These are phyloP conservation scores for Acanthococcus lagerstroemiae DNA, from an alignment of 2,888 invertebrate genomes.

Conservation along the genomic window DNA sequence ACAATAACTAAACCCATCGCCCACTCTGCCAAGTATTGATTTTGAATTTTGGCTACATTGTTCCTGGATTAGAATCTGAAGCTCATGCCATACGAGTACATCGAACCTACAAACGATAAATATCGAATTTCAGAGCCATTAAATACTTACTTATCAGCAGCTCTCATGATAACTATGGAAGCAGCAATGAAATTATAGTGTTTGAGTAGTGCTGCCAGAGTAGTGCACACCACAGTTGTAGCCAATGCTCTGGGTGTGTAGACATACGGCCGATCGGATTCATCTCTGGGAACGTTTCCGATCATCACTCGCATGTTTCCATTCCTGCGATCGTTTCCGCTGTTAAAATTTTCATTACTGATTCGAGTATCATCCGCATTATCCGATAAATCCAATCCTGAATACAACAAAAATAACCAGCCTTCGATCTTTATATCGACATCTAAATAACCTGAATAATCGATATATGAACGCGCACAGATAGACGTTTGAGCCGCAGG, in stretches of 20 bases:
- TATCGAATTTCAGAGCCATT: neutral
- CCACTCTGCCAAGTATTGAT: too few species aligned
- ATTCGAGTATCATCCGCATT: neutral
- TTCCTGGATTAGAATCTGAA: too few species aligned
- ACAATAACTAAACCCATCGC: too few species aligned
- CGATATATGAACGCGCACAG: too few species aligned
- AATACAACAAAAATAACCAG: neutral
- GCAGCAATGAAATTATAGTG: conserved; percentile 23
- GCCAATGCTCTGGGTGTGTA: conserved; percentile 19
- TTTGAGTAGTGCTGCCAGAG: conserved; percentile 15
- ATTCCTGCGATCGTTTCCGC: neutral
- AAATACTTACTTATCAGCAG: conserved; percentile 15
- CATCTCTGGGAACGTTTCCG: conserved; percentile 22
- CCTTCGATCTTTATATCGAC: neutral
- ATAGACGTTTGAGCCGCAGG: too few species aligned
- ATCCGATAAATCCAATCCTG: conserved; percentile 17
- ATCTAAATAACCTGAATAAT: too few species aligned
- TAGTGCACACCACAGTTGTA: conserved; percentile 19
- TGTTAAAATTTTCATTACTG: neutral
- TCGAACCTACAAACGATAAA: too few species aligned
- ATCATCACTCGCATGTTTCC: conserved; percentile 7
- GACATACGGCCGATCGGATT: conserved; percentile 13
- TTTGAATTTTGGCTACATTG: too few species aligned
- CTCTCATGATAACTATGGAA: conserved; percentile 22
- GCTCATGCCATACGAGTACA: neutral